Percentiles rank a stretch among this genome's conserved stretches.
phyloP scores from a whole-genome alignment of 2,888 invertebrate species.

The Salpingus planirostris region DNA sequence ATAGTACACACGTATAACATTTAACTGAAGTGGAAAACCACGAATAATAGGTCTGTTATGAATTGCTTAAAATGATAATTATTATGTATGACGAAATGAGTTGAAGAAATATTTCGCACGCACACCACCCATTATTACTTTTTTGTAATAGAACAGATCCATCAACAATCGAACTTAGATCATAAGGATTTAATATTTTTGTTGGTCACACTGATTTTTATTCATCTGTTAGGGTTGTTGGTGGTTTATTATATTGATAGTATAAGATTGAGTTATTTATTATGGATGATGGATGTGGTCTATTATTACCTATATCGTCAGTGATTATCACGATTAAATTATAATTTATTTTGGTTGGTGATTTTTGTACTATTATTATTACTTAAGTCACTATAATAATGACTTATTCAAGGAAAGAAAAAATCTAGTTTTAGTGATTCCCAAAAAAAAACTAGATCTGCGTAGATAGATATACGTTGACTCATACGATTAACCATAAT shows the following conservation, averaged over 20 bases:
- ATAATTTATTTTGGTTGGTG: slow-evolving; percentile 1
- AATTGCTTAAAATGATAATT: slow-evolving; percentile 16
- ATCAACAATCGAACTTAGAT: not conserved
- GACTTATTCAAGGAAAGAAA: too few relatives aligned
- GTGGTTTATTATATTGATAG: too few relatives aligned
- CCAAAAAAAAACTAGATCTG: slow-evolving; percentile 33
- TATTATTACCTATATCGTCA: not conserved
- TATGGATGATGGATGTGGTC: slow-evolving; percentile 6
- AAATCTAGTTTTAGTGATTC: slow-evolving; percentile 32
- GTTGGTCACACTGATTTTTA: too few relatives aligned
- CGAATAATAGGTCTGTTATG: too few relatives aligned
- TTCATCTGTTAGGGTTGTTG: not conserved
- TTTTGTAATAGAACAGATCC: slow-evolving; percentile 3
- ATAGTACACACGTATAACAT: slow-evolving; percentile 30
- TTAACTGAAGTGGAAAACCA: too few relatives aligned
- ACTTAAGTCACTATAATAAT: slow-evolving; percentile 17
- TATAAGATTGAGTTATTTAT: too few relatives aligned
- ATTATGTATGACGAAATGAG: slow-evolving; percentile 13
- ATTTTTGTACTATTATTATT: slow-evolving; percentile 22
- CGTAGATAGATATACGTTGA: slow-evolving; percentile 33
- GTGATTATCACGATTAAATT: too few relatives aligned
- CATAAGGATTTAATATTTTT: not conserved
- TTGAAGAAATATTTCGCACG: not conserved
- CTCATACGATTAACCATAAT: slow-evolving; percentile 28
- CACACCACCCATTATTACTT: too few relatives aligned